phyloP scores from a whole-genome alignment of 2,113 vertebrate genomes.

The Uria lomvia region DNA sequence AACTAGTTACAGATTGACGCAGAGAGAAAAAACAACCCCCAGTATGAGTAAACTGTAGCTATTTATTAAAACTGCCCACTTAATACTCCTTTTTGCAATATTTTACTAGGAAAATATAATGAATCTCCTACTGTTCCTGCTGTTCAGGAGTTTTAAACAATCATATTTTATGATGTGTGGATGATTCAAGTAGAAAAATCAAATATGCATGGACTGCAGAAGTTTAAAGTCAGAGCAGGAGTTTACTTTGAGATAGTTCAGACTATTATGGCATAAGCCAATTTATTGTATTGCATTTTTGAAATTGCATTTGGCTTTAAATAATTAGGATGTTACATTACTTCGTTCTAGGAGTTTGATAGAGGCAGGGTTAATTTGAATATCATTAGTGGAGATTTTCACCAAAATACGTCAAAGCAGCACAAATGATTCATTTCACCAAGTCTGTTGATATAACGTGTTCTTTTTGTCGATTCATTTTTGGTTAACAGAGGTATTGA shows the following conservation, averaged over 20 bases:
- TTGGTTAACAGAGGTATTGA: constrained; percentile 1
- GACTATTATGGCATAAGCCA: background rate
- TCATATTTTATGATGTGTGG: background rate
- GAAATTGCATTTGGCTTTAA: background rate
- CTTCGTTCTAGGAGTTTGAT: background rate
- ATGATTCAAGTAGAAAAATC: background rate
- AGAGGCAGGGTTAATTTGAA: background rate
- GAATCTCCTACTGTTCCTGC: background rate
- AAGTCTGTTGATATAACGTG: background rate
- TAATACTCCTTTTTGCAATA: background rate
- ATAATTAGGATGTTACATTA: background rate
- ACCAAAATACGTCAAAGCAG: background rate
- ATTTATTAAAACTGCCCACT: background rate
- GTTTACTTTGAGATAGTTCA: constrained; percentile 10
- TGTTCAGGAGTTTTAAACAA: background rate
- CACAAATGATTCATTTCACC: background rate
- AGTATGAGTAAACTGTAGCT: background rate
- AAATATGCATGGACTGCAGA: background rate
- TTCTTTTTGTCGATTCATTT: constrained; percentile 1
- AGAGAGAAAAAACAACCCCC: background rate
- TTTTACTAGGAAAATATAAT: background rate
- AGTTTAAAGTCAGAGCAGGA: background rate
- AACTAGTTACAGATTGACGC: background rate
- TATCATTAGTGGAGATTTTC: constrained; percentile 9
- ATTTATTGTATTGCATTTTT: background rate